Evolutionary conservation across 2,113 vertebrate genomes (phyloP).

Genomic region (Istiophorus platypterus): DNA sequence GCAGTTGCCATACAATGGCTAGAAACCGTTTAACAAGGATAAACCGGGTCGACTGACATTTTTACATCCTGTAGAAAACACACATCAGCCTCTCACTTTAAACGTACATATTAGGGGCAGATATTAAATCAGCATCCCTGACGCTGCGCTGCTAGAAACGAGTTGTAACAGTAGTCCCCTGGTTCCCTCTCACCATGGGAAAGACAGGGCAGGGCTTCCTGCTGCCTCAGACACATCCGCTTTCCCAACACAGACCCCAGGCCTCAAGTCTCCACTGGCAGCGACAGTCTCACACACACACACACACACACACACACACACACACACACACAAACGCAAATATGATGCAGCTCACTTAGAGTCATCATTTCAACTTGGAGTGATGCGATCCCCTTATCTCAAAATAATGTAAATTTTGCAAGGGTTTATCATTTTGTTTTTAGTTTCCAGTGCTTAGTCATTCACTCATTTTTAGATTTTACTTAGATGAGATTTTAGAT

Average conservation of each 20-base stretch:
- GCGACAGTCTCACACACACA: slow-evolving; percentile 35
- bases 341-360: slow-evolving; percentile 30
- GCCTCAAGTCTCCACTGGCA: slow-evolving; percentile 66
- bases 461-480: too few relatives aligned
- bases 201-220: slow-evolving; percentile 84
- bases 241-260: slow-evolving; percentile 78
- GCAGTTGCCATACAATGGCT: neutral
- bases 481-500: too few relatives aligned
- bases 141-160: slow-evolving; percentile 21
- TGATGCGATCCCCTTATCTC: slow-evolving; percentile 11
- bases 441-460: neutral
- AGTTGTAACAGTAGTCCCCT: slow-evolving; percentile 49
- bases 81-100: slow-evolving; percentile 16
- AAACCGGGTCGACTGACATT: slow-evolving; percentile 4
- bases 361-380: slow-evolving; percentile 4
- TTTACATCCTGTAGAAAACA: neutral
- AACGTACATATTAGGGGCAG: slow-evolving; percentile 3
- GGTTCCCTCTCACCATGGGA: slow-evolving; percentile 77
- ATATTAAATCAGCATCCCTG: slow-evolving; percentile 33
- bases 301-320: slow-evolving; percentile 14
- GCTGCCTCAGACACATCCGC: slow-evolving; percentile 80
- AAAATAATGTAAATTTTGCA: neutral
- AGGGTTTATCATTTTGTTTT: neutral
- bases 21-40: neutral
- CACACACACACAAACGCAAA: slow-evolving; percentile 20